A percentile compares a stretch with the other conserved stretches of the same genome.
phyloP scores from a whole-genome alignment of 2,113 vertebrate genomes.

The Butorides virescens region DNA sequence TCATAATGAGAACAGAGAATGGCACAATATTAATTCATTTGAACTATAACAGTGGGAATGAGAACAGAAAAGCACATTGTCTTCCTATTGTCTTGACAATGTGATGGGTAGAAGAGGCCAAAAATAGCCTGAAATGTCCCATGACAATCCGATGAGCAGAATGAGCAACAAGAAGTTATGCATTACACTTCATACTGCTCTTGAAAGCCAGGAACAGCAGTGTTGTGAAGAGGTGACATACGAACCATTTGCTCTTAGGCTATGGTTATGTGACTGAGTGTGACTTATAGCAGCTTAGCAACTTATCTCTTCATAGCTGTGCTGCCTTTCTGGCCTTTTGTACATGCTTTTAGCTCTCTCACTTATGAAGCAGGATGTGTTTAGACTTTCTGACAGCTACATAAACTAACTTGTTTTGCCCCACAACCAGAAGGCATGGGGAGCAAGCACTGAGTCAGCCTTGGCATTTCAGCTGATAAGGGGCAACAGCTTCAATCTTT shows the following conservation, averaged over 20 bases:
- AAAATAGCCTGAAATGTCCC: constrained; percentile 14
- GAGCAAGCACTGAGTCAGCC: not conserved
- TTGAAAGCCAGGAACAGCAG: not conserved
- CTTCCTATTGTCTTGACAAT: not conserved
- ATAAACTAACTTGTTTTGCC: not conserved
- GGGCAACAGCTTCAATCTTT: not conserved
- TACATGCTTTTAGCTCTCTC: not conserved
- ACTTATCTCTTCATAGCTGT: not conserved
- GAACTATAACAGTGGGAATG: not conserved
- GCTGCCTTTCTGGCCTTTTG: not conserved
- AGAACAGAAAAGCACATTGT: constrained; percentile 6
- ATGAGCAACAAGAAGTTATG: not conserved
- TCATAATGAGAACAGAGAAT: not conserved
- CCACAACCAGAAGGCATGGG: not conserved
- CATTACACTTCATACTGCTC: not conserved
- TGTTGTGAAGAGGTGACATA: not conserved
- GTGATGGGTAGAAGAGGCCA: not conserved
- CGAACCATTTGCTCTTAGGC: not conserved
- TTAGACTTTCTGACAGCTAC: not conserved
- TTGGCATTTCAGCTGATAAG: not conserved
- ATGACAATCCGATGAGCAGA: not conserved
- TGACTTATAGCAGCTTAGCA: not conserved
- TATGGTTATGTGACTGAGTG: not conserved
- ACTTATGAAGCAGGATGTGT: not conserved
- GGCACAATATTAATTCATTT: not conserved